Conservation (phyloP, 1,140 invertebrate species). For the Temnothorax nylanderi region DNA sequence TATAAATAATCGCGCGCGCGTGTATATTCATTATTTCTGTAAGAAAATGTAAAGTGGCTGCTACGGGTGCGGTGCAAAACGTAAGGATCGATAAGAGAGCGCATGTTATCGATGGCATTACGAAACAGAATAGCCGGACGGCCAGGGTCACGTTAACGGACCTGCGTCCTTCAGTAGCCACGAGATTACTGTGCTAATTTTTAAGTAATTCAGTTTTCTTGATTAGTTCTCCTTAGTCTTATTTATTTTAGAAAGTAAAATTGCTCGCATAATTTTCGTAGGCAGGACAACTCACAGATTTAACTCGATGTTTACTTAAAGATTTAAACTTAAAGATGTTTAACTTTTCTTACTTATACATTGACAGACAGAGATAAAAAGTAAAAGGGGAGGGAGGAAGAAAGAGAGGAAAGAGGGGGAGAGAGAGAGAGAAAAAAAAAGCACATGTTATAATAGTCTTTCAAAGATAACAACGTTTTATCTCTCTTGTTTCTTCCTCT, state of each 20-base stretch:
- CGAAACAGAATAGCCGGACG: conserved; percentile 22
- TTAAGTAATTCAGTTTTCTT: not conserved
- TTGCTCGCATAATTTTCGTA: not conserved
- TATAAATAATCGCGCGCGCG: conserved; percentile 18
- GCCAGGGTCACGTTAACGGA: conserved; percentile 45
- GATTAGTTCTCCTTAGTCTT: not conserved
- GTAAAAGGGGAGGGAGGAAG: no score
- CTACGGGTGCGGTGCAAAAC: not conserved
- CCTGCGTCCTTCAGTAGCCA: conserved; percentile 25
- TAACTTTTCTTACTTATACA: not conserved
- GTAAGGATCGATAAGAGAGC: conserved; percentile 39
- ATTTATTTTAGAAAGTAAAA: not conserved
- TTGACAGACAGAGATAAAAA: not conserved
- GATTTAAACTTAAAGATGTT: not conserved
- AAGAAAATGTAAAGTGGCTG: conserved; percentile 46
- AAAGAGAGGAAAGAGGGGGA: no score
- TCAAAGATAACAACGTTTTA: no score
- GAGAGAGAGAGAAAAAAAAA: no score
- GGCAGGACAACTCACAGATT: no score
- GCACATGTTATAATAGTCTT: no score
- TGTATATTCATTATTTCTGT: conserved; percentile 46
- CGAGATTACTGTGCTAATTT: conserved; percentile 12
- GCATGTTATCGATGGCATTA: conserved; percentile 38
- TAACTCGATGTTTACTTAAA: no score
- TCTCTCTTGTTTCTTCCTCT: no score